Percentiles rank a stretch among this genome's conserved stretches.
phyloP scores from a whole-genome alignment of 2,797 vertebrate genomes.

The Pristis pectinata region DNA sequence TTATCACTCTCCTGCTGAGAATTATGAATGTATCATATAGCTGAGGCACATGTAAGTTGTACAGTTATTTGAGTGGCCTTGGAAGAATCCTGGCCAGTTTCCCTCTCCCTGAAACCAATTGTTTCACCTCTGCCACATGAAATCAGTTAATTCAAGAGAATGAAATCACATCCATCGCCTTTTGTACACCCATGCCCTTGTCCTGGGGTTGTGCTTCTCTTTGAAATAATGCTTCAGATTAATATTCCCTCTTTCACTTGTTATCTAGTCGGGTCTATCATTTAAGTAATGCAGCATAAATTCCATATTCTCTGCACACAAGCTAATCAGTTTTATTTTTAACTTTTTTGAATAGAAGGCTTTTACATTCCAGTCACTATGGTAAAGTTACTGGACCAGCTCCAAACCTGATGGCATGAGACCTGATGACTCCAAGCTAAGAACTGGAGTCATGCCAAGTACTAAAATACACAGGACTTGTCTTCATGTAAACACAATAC shows the following conservation, averaged over 20 bases:
- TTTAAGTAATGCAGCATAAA: not conserved
- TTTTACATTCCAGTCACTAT: not conserved
- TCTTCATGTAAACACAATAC: slow-evolving; percentile 27
- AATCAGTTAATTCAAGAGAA: not conserved
- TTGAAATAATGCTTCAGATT: not conserved
- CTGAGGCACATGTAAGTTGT: not conserved
- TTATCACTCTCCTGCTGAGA: slow-evolving; percentile 17
- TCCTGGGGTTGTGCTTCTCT: not conserved
- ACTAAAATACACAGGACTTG: not conserved
- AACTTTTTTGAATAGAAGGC: not conserved
- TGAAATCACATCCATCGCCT: not conserved
- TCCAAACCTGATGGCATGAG: slow-evolving; percentile 17
- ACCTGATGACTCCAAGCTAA: slow-evolving; percentile 14
- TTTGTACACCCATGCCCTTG: not conserved
- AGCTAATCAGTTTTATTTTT: not conserved
- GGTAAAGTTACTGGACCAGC: not conserved
- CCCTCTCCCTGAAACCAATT: not conserved
- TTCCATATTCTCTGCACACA: not conserved
- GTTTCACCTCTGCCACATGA: not conserved
- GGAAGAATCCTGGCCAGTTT: not conserved
- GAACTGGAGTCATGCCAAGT: slow-evolving; percentile 29
- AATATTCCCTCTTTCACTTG: not conserved
- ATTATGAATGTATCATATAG: not conserved
- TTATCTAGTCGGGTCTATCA: not conserved
- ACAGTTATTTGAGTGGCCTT: not conserved